A percentile compares a stretch with the other conserved stretches of the same genome.
Conservation (phyloP, 2,797 vertebrate species). For the Dermochelys coriacea region DNA sequence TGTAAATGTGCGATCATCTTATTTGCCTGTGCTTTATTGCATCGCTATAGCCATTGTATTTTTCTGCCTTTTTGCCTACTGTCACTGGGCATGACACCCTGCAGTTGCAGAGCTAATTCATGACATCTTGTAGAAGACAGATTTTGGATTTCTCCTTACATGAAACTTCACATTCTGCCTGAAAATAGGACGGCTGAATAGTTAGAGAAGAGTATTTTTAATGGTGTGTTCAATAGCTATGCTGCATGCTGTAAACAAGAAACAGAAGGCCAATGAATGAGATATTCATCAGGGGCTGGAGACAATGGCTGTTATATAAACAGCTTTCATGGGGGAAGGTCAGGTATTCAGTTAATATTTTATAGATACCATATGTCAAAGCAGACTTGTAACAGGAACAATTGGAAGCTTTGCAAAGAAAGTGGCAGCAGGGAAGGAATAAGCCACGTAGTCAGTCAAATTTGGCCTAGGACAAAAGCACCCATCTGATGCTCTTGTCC, state of each 20-base stretch:
- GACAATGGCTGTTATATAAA: neutral
- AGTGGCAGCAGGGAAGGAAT: neutral
- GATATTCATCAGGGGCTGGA: neutral
- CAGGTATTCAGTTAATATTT: neutral
- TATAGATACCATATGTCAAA: neutral
- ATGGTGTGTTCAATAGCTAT: neutral
- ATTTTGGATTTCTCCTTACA: neutral
- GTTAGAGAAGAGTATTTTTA: neutral
- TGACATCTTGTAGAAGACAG: neutral
- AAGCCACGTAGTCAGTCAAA: neutral
- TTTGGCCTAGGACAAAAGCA: neutral
- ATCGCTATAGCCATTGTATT: neutral
- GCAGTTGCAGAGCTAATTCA: neutral
- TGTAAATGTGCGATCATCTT: neutral
- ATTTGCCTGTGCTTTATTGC: no score
- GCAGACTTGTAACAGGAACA: neutral
- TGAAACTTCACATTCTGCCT: neutral
- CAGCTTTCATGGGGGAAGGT: neutral
- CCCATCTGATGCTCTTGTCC: neutral
- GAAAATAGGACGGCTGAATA: neutral
- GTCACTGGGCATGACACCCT: neutral
- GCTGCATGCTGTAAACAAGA: neutral
- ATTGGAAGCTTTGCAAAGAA: neutral
- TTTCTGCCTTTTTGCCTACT: neutral
- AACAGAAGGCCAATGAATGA: neutral